Conservation (phyloP, 2,797 vertebrate genomes). For the Antennarius maculatus region DNA sequence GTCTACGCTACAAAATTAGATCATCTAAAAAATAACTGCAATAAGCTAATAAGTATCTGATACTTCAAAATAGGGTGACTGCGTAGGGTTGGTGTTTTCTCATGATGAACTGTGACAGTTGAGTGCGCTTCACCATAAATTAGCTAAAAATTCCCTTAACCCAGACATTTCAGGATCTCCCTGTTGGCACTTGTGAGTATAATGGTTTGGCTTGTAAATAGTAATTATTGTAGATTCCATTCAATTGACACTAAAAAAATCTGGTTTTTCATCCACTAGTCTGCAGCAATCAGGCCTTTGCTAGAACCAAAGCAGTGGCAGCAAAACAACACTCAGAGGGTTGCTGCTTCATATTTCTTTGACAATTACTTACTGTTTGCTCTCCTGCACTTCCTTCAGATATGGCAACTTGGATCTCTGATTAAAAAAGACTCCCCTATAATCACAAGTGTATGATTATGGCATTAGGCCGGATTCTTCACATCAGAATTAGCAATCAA, state of each 20-base stretch:
- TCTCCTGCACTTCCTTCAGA: conserved; percentile 62
- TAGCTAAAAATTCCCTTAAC: conserved; percentile 15
- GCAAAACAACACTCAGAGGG: conserved; percentile 33
- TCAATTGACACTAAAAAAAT: conserved; percentile 37
- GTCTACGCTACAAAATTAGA: conserved; percentile 46
- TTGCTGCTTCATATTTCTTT: conserved; percentile 58
- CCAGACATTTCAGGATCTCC: conserved; percentile 34
- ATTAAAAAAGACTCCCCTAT: conserved; percentile 78
- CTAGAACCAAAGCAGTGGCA: conserved; percentile 36
- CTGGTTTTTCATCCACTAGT: conserved; percentile 39
- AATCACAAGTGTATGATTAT: conserved; percentile 85
- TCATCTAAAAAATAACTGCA: conserved; percentile 43
- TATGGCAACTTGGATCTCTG: conserved; percentile 69
- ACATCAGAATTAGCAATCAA: conserved; percentile 83
- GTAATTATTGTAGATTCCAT: conserved; percentile 62
- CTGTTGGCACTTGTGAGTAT: conserved; percentile 35
- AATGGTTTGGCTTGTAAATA: conserved; percentile 68
- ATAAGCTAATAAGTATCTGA: conserved; percentile 38
- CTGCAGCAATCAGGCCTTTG: conserved; percentile 52
- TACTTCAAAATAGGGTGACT: conserved; percentile 14
- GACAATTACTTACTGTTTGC: conserved; percentile 74
- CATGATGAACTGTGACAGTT: conserved; percentile 12
- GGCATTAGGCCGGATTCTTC: conserved; percentile 82
- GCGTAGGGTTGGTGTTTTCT: conserved; percentile 1
- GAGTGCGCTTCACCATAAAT: conserved; percentile 2